phyloP scores from a whole-genome alignment of 2,888 invertebrate genomes.

The Bellardia pandia region DNA sequence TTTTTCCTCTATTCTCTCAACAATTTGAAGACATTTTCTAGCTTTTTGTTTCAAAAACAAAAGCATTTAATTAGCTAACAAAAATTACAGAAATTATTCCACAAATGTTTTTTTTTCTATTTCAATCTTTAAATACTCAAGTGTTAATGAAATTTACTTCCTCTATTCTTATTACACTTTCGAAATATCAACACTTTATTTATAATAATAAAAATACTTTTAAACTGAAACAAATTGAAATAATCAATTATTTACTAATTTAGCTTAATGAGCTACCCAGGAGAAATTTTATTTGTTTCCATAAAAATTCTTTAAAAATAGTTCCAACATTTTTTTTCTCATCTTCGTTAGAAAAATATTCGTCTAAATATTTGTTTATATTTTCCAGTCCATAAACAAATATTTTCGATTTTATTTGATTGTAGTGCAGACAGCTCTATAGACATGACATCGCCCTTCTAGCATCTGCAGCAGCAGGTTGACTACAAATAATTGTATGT shows the following conservation, averaged over 20 bases:
- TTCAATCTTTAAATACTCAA: slow-evolving; percentile 36
- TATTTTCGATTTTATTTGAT: slow-evolving; percentile 67
- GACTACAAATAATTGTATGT: slow-evolving; percentile 40
- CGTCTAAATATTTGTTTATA: slow-evolving; percentile 65
- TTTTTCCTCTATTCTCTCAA: neutral
- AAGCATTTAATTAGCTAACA: slow-evolving; percentile 18
- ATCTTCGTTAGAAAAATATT: neutral
- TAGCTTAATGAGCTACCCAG: slow-evolving; percentile 63
- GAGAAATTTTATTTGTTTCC: slow-evolving; percentile 52
- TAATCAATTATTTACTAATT: slow-evolving; percentile 60
- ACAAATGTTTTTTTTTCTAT: neutral
- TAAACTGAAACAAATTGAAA: slow-evolving; percentile 42
- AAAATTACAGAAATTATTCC: neutral
- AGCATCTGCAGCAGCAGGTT: slow-evolving; percentile 39
- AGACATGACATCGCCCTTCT: slow-evolving; percentile 63
- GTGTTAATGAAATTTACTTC: slow-evolving; percentile 71
- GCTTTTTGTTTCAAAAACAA: slow-evolving; percentile 14
- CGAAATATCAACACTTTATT: slow-evolving; percentile 65
- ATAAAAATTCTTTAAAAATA: slow-evolving; percentile 60
- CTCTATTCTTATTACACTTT: slow-evolving; percentile 50
- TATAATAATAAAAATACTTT: slow-evolving; percentile 30
- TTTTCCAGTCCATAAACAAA: slow-evolving; percentile 54
- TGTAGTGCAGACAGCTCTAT: slow-evolving; percentile 66
- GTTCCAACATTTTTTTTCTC: neutral
- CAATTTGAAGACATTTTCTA: neutral